Conservation (phyloP, 1,140 invertebrate species). For the Trachymyrmex cornetzi region DNA sequence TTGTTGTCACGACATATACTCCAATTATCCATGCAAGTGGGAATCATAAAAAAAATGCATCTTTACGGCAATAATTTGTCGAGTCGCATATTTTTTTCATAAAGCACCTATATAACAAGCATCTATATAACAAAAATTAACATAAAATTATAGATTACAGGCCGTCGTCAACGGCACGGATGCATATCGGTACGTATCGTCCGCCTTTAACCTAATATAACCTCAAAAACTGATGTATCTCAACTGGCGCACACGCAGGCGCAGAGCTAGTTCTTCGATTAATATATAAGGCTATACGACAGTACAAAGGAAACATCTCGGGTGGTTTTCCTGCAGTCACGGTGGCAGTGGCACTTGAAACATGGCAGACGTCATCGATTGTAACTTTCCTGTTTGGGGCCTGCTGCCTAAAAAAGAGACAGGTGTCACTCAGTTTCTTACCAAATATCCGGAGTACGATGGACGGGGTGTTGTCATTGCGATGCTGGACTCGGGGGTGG, state of each 20-base stretch:
- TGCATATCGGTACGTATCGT: constrained; percentile 23
- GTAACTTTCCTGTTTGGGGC: constrained; percentile 93
- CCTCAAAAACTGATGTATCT: constrained; percentile 54
- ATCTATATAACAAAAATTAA: neutral
- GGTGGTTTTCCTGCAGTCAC: constrained; percentile 79
- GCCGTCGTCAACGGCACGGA: neutral
- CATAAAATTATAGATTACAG: neutral
- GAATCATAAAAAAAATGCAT: neutral
- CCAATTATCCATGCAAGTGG: too few relatives aligned
- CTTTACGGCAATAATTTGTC: neutral
- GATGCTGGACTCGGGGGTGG: constrained; percentile 98
- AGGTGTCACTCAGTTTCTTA: constrained; percentile 94
- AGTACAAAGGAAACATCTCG: constrained; percentile 83
- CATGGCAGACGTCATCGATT: constrained; percentile 90
- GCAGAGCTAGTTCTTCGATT: constrained; percentile 79
- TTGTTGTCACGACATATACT: too few relatives aligned
- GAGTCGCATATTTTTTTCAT: neutral
- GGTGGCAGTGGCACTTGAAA: constrained; percentile 78
- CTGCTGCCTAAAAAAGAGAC: constrained; percentile 98
- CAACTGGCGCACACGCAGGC: constrained; percentile 73
- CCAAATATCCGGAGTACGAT: constrained; percentile 97
- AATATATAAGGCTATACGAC: constrained; percentile 81
- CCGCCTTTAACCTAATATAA: constrained; percentile 68
- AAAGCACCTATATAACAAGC: neutral
- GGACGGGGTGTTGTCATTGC: constrained; percentile 96